Conservation (phyloP, 1,140 invertebrate genomes). For the Cydia strobilella region DNA sequence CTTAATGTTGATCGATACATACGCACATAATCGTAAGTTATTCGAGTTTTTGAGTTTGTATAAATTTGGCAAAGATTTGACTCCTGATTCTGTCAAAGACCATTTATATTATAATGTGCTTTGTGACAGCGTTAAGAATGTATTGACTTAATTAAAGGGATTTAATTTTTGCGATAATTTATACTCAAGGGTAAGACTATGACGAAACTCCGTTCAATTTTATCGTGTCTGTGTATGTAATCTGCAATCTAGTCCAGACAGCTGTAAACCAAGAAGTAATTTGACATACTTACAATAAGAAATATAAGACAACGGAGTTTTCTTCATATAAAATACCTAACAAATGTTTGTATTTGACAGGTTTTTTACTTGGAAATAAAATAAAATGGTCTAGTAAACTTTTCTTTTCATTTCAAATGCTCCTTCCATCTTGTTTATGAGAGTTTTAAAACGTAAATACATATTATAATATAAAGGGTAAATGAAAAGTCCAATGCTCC, state of each 20-base stretch:
- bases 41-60: conserved; percentile 8
- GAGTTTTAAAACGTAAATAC: too few species aligned
- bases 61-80: neutral
- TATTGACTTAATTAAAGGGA: conserved; percentile 1
- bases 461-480: conserved; percentile 10
- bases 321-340: conserved; percentile 4
- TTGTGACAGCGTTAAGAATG: neutral
- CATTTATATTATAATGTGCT: conserved; percentile 8
- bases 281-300: neutral
- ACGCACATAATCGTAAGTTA: conserved; percentile 26
- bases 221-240: neutral
- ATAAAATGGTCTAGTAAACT: conserved; percentile 72
- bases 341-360: conserved; percentile 44
- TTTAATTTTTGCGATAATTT: conserved; percentile 20
- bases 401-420: conserved; percentile 41
- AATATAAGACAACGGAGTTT: neutral
- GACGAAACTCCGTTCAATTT: neutral
- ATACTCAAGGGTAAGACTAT: neutral
- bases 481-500: conserved; percentile 51
- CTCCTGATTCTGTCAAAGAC: conserved; percentile 17
- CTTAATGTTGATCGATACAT: conserved; percentile 37
- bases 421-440: neutral
- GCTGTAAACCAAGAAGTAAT: conserved; percentile 6
- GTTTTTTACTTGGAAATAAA: conserved; percentile 61
- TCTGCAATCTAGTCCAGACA: conserved; percentile 22